Conservation (phyloP, 2,113 vertebrate species). For the Cairina moschata region DNA sequence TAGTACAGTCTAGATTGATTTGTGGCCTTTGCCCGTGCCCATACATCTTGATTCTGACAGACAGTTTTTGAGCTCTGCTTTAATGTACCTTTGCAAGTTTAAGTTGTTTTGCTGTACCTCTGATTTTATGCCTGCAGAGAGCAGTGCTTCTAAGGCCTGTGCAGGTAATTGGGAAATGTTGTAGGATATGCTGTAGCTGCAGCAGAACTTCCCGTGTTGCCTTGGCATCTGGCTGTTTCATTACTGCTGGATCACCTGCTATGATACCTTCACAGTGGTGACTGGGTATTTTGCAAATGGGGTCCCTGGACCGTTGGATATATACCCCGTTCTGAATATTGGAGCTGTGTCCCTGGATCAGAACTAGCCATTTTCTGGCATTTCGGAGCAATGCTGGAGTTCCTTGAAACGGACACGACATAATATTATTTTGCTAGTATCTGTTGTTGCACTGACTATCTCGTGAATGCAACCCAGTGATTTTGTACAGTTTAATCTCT, state of each 20-base stretch:
- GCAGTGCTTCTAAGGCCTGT: not conserved
- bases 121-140: not conserved
- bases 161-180: not conserved
- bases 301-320: not conserved
- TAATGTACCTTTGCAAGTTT: slow-evolving; percentile 37
- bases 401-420: not conserved
- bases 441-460: not conserved
- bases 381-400: not conserved
- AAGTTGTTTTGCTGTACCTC: slow-evolving; percentile 18
- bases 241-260: not conserved
- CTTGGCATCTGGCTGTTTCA: not conserved
- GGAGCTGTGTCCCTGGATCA: not conserved
- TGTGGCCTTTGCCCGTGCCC: slow-evolving; percentile 17
- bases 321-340: not conserved
- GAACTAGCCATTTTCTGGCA: not conserved
- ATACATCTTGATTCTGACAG: slow-evolving; percentile 37
- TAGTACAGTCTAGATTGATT: not conserved
- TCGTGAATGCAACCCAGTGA: not conserved
- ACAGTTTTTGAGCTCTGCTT: slow-evolving; percentile 16
- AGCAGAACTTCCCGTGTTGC: not conserved
- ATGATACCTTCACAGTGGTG: not conserved
- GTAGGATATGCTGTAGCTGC: not conserved
- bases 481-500: not conserved
- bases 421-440: not conserved
- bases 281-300: not conserved